A percentile compares a stretch with the other conserved stretches of the same genome.
Conservation (phyloP, 1,140 invertebrate species). For the Drosophila fuyamai region DNA sequence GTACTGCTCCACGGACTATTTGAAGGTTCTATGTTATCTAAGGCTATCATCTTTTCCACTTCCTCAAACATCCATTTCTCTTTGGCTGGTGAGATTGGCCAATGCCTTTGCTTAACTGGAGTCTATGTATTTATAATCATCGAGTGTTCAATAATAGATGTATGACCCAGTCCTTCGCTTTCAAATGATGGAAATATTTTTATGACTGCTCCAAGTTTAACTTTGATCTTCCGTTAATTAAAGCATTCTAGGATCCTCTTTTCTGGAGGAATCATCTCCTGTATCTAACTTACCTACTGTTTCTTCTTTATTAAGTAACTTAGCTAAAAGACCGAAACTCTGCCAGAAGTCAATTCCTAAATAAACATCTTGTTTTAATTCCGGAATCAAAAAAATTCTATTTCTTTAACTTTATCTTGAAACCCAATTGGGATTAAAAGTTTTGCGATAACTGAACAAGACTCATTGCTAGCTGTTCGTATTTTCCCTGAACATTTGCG, state of each 20-base stretch:
- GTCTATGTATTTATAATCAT: slow-evolving; percentile 14
- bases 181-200: slow-evolving; percentile 16
- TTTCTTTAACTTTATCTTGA: slow-evolving; percentile 8
- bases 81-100: slow-evolving; percentile 27
- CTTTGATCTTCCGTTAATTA: slow-evolving; percentile 1
- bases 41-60: slow-evolving; percentile 26
- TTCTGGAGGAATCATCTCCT: slow-evolving; percentile 2
- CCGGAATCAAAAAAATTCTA: slow-evolving; percentile 1
- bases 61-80: slow-evolving; percentile 29
- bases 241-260: slow-evolving; percentile 10
- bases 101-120: slow-evolving; percentile 32
- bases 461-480: slow-evolving; percentile 9
- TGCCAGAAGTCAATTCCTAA: slow-evolving; percentile 9
- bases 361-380: slow-evolving; percentile 8
- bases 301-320: background rate
- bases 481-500: slow-evolving; percentile 17
- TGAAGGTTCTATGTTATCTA: slow-evolving; percentile 24
- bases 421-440: background rate
- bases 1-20: slow-evolving; percentile 29
- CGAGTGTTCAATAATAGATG: slow-evolving; percentile 15
- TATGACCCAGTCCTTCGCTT: slow-evolving; percentile 17
- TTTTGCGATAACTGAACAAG: slow-evolving; percentile 14
- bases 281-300: background rate
- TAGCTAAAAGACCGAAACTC: slow-evolving; percentile 10
- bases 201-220: background rate